A percentile compares a stretch with the other conserved stretches of the same genome.
phyloP scores from a whole-genome alignment of 92 coral and sea anemone genomes.

The Epizoanthus ramosus region DNA sequence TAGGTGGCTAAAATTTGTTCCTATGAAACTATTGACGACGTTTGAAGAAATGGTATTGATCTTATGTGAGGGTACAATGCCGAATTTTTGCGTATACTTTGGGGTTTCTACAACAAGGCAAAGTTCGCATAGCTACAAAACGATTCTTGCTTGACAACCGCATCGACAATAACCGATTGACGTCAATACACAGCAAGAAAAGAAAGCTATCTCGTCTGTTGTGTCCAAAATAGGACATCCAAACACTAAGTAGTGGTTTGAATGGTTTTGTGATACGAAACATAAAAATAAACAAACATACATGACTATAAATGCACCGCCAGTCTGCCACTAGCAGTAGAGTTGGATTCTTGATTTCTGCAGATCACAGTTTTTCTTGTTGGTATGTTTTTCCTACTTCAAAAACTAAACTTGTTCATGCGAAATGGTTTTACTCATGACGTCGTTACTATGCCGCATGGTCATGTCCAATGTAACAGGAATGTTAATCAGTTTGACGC shows the following conservation, averaged over 20 bases:
- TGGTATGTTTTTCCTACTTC: constrained; percentile 8
- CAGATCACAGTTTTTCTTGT: not conserved
- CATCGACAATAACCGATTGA: constrained; percentile 4
- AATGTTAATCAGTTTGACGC: constrained; percentile 21
- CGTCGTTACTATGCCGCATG: not conserved
- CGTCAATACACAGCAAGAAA: constrained; percentile 38
- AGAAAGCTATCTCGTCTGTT: not conserved
- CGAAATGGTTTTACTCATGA: not conserved
- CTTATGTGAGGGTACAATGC: not conserved
- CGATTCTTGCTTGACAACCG: not conserved
- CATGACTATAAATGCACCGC: too few relatives aligned
- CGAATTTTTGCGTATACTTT: constrained; percentile 8
- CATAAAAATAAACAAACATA: constrained; percentile 11
- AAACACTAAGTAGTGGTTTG: not conserved
- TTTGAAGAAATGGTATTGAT: not conserved
- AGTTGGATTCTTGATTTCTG: not conserved
- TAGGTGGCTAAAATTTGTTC: not conserved
- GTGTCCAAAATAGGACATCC: constrained; percentile 25
- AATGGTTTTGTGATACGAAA: constrained; percentile 15
- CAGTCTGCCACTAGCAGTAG: not conserved
- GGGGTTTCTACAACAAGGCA: constrained; percentile 29
- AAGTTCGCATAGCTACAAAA: constrained; percentile 15
- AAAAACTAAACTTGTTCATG: too few relatives aligned
- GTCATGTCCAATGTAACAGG: constrained; percentile 32
- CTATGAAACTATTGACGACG: constrained; percentile 9